Conservation (phyloP, 2,113 vertebrate species). For the Colistium nudipinnis region DNA sequence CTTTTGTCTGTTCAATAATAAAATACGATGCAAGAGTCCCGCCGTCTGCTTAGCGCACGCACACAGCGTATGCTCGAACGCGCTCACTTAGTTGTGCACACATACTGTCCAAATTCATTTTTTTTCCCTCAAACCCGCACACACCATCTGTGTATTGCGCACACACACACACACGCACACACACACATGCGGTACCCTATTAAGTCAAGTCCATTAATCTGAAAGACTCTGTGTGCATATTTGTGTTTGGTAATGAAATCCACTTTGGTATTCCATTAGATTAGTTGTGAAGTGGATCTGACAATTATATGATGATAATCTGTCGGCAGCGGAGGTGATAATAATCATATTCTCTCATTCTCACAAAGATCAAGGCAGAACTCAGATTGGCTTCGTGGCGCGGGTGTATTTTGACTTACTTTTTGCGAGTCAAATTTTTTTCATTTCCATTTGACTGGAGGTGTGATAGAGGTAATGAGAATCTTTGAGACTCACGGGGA, state of each 20-base stretch:
- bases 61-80: slow-evolving; percentile 4
- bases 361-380: slow-evolving; percentile 47
- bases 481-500: slow-evolving; percentile 34
- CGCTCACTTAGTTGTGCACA: not conserved
- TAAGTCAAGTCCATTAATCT: slow-evolving; percentile 26
- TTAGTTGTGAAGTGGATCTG: slow-evolving; percentile 36
- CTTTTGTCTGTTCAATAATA: slow-evolving; percentile 50
- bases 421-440: slow-evolving; percentile 41
- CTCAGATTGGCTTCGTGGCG: slow-evolving; percentile 10
- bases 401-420: slow-evolving; percentile 39
- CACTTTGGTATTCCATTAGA: slow-evolving; percentile 36
- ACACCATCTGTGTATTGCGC: slow-evolving; percentile 1
- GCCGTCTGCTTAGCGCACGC: slow-evolving; percentile 22
- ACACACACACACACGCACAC: not conserved
- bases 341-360: slow-evolving; percentile 43
- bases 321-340: slow-evolving; percentile 30
- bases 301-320: slow-evolving; percentile 46
- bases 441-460: slow-evolving; percentile 63
- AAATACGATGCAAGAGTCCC: slow-evolving; percentile 45
- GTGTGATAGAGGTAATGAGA: slow-evolving; percentile 52
- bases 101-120: slow-evolving; percentile 16
- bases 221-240: slow-evolving; percentile 16
- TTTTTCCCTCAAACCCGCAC: slow-evolving; percentile 7
- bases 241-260: slow-evolving; percentile 41
- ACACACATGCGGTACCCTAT: slow-evolving; percentile 15